Evolutionary conservation across 2,113 vertebrate genomes (phyloP).

Genomic region (Sturnira hondurensis): DNA sequence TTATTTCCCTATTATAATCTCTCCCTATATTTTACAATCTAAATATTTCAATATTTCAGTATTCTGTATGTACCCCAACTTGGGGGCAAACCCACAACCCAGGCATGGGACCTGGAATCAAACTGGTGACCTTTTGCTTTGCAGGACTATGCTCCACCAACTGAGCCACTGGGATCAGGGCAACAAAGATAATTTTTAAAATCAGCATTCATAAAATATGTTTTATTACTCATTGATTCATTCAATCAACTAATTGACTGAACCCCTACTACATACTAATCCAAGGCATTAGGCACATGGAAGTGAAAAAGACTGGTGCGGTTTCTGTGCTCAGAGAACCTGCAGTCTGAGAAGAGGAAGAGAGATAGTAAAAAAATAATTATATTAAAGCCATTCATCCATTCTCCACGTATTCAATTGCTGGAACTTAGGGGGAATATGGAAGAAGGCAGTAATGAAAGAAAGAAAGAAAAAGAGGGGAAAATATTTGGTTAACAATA

Average conservation of each 20-base stretch:
- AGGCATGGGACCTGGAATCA: too few species aligned
- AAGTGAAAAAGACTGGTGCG: background rate
- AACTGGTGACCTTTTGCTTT: too few species aligned
- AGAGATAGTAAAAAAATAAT: background rate
- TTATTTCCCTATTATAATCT: background rate
- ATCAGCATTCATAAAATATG: background rate
- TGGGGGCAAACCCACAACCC: too few species aligned
- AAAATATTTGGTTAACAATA: background rate
- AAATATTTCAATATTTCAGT: slow-evolving; percentile 11
- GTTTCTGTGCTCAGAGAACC: background rate
- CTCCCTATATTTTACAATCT: slow-evolving; percentile 27
- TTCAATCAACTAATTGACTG: slow-evolving; percentile 3
- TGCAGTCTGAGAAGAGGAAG: background rate
- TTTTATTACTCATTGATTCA: background rate
- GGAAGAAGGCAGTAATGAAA: background rate
- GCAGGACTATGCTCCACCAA: too few species aligned
- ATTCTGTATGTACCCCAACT: too few species aligned
- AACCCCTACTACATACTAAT: background rate
- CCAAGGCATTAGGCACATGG: background rate
- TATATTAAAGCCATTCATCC: slow-evolving; percentile 3
- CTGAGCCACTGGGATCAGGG: too few species aligned
- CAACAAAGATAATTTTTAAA: background rate
- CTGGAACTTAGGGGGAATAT: background rate
- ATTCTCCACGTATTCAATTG: background rate
- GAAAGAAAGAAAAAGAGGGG: background rate